Evolutionary conservation across 1,140 invertebrate species (phyloP), one percentile per base, ranked within the genome.

Genomic region (Nymphalis io): DNA sequence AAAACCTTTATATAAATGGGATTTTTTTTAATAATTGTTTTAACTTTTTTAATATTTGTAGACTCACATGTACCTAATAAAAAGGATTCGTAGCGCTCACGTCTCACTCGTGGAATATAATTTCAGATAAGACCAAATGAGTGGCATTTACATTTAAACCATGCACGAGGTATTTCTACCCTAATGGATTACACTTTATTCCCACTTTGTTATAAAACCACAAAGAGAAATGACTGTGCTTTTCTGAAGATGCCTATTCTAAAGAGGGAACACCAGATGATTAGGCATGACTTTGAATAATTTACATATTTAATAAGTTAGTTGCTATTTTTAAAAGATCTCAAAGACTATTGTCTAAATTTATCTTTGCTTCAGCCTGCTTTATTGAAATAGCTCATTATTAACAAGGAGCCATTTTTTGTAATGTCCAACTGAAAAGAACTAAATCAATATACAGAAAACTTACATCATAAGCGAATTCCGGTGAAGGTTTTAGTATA

Each of bases 191-290:
- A 63, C 16, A 39, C 11, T n/a, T 38, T 63, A 38, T 63, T 63
- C 44, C 27, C 40, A 48, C 51, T 61, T 69, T 60, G 57, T 60
- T 62, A 51, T 42, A 55, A 60, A 57, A 62, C 23, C 48, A 61
- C 61, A 70, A 70, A 63, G 59, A 46, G 48, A 60, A 58, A 63
- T 74, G 63, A 67, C 63, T 61, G 39, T 53, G 48, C 68, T 40
- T 55, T 67, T 51, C n/a, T 66, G 63, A 23, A 62, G 61, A 58
- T 44, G 44, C 40, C 63, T 18, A 59, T 55, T 38, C 33, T 70
- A 40, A 58, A 18, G 53, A 70, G 40, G 40, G 20, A 48, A 33
- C 60, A 33, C 20, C 58, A 65, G 60, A 53, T 72, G 64, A 66
- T 65, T 65, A 51, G 42, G 70, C 70, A 67, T 65, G 51, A 72